Base-by-base conservation (phyloP, 2,797 vertebrate genomes). In the Pseudomugil gertrudae region DNA sequence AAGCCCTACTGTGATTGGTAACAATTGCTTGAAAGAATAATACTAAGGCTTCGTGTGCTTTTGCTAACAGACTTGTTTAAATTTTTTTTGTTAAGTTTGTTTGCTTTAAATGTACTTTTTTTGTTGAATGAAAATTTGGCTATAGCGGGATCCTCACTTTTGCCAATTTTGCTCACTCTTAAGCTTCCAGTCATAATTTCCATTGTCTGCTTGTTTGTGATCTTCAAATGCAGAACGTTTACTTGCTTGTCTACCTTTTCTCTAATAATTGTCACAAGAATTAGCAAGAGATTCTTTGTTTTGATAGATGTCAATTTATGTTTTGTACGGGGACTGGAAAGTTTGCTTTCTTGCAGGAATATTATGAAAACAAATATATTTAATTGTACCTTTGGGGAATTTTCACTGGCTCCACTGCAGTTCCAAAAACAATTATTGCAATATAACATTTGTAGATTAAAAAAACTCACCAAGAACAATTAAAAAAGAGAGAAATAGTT, bases 351-450 rank as follows among this genome's bases (percentile, higher is more conserved):
- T 78, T 68, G 32, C 11, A 15, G 8, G 23, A 61, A 47, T 47
- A 68, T 33, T 52, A 55, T 21, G 36, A n/a, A 68, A 68, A 61
- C 47, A 17, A 52, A 51, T 35, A 54, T 47, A 21, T 38, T 66
- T 73, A 50, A 67, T 73, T 67, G 63, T 29, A 33, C 58, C 69
- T 47, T 50, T 38, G 59, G 61, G 32, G 51, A 27, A 27, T 48
- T 40, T 24, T 27, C 17, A 13, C 55, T 21, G 13, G 47, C 57
- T 76, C 15, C 17, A 4, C 38, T 51, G 57, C 32, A 11, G 74
- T 55, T 69, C 43, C 40, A 55, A 54, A 74, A 69, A 63, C 59
- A 58, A 55, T 54, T 40, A 60, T 50, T 32, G 54, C 38, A 64
- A 38, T 15, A 29, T 56, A 33, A 52, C 60, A 26, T 63, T 67